Percentiles rank a stretch among this genome's conserved stretches.
Evolutionary conservation across 2,797 vertebrate genomes (phyloP).

Genomic region (Neosilurus mollespiculum): DNA sequence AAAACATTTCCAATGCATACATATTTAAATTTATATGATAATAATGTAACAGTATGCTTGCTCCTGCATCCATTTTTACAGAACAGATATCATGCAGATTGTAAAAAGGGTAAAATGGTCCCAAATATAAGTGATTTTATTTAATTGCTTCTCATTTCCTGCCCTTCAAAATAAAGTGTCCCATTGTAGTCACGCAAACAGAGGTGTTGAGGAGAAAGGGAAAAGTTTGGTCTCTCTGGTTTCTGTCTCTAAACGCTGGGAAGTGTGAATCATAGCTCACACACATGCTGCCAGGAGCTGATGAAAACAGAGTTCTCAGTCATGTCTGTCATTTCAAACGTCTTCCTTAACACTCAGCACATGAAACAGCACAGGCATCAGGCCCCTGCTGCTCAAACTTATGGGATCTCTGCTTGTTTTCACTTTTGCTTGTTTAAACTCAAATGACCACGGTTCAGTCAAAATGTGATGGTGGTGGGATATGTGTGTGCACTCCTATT

Average conservation of each 20-base stretch:
- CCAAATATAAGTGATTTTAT: not conserved
- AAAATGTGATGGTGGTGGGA: not conserved
- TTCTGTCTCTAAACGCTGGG: conserved; percentile 1
- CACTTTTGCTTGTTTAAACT: not conserved
- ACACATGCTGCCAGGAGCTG: conserved; percentile 34
- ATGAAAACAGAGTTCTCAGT: conserved; percentile 36
- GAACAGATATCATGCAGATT: not conserved
- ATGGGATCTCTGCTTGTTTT: conserved; percentile 21
- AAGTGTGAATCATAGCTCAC: conserved; percentile 40
- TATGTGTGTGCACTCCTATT: not conserved
- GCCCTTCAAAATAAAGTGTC: not conserved
- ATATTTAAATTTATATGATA: not conserved
- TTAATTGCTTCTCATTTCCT: not conserved
- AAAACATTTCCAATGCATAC: not conserved
- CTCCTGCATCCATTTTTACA: not conserved
- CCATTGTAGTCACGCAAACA: conserved; percentile 8
- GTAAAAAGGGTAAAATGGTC: not conserved
- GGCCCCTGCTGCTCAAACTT: not conserved
- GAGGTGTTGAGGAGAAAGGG: conserved; percentile 26
- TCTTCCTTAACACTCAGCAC: conserved; percentile 33
- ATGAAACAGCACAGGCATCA: conserved; percentile 2
- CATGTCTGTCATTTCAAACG: conserved; percentile 37
- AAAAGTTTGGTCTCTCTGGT: conserved; percentile 16
- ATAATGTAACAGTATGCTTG: not conserved
- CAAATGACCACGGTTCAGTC: not conserved